phyloP scores from a whole-genome alignment of 2,888 invertebrate genomes.

The Hyppa rectilinea region DNA sequence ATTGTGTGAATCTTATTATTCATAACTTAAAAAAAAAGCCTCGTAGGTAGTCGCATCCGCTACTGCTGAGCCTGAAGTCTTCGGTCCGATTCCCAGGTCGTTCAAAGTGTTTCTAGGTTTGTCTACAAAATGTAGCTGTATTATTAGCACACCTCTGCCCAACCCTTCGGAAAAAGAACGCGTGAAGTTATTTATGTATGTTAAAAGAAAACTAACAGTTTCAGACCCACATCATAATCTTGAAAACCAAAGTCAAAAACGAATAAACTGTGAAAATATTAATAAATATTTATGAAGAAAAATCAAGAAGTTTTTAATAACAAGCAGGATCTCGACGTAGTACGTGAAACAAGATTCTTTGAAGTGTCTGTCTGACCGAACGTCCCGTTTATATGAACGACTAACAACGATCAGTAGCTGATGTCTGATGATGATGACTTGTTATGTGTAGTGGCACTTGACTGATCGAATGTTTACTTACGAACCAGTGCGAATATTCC shows the following conservation, averaged over 20 bases:
- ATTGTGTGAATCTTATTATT: neutral
- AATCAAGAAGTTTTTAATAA: conserved; percentile 44
- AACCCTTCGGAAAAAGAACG: too few species aligned
- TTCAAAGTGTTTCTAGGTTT: too few species aligned
- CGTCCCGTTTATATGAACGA: conserved; percentile 44
- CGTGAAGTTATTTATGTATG: too few species aligned
- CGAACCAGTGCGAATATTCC: conserved; percentile 29
- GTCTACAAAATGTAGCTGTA: too few species aligned
- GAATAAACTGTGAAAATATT: conserved; percentile 53
- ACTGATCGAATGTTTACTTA: conserved; percentile 64
- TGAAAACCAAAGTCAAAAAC: conserved; percentile 20
- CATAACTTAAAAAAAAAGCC: neutral
- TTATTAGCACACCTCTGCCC: too few species aligned
- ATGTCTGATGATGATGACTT: conserved; percentile 53
- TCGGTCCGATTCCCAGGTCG: too few species aligned
- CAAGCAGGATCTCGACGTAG: conserved; percentile 18
- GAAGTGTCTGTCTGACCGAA: conserved; percentile 46
- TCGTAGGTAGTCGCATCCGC: too few species aligned
- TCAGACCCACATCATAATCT: conserved; percentile 22
- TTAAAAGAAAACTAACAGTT: conserved; percentile 2
- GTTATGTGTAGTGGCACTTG: conserved; percentile 60
- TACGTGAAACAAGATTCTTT: conserved; percentile 56
- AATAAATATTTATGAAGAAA: conserved; percentile 52
- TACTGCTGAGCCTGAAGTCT: too few species aligned
- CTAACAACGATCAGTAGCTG: conserved; percentile 22